A percentile compares a stretch with the other conserved stretches of the same genome.
Conservation (phyloP, 2,113 vertebrate species). For the Cyphomyrus plagiostoma region DNA sequence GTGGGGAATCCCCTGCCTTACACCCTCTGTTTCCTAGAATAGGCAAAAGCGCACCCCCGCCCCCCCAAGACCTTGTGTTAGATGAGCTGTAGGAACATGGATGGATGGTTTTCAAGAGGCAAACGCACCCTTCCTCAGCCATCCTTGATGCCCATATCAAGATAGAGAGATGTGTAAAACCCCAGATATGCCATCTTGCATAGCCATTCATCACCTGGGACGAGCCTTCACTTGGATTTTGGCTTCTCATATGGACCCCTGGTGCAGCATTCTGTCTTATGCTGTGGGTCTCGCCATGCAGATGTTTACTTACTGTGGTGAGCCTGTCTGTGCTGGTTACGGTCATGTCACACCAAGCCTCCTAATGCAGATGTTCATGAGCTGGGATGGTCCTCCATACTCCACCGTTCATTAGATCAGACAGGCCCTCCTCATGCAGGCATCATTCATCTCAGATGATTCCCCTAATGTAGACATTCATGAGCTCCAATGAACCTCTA, state of each 20-base stretch:
- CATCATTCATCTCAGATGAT: neutral
- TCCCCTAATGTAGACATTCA: neutral
- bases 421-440: neutral
- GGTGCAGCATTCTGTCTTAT: neutral
- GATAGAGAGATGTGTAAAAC: neutral
- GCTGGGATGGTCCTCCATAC: neutral
- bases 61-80: neutral
- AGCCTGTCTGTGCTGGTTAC: neutral
- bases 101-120: neutral
- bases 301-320: neutral
- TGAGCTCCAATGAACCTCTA: neutral
- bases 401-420: neutral
- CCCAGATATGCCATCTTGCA: neutral
- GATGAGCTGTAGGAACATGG: neutral
- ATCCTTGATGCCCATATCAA: neutral
- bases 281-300: neutral
- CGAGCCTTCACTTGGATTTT: neutral
- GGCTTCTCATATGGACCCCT: neutral
- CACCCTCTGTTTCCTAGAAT: neutral
- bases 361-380: neutral
- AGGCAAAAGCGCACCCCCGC: neutral
- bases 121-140: neutral
- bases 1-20: neutral
- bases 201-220: neutral
- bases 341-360: neutral